Evolutionary conservation across 2,113 vertebrate genomes (phyloP), one percentile per base, ranked within the genome.

Genomic region (Ictalurus furcatus): DNA sequence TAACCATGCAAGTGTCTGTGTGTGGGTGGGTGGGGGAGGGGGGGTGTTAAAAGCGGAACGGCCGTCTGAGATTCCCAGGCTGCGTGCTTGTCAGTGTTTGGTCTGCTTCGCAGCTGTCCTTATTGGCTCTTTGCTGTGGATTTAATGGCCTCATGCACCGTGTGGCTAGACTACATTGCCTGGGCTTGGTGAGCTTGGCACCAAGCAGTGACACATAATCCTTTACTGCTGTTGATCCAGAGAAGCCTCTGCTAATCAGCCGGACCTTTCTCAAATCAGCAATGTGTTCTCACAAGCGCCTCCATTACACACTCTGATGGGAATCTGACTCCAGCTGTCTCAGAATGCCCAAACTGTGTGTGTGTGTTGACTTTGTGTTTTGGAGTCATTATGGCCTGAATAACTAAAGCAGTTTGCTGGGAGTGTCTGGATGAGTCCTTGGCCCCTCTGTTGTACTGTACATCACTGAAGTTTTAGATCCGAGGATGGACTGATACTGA

Each of bases 21-120:
- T 25, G 71, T 84, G 48, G 52, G 58, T 83, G 78, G 71, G 52
- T 87, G 58, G 52, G 37, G 12, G 30, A 6, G 63, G 56, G 34
- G 61, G 86, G 85, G 76, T 23, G 76, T 84, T 63, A 67, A 91
- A 89, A 80, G 85, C 40, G 30, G 23, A 80, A 63, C 37, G 34
- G 71, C 85, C 71, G 52, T 0, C 85, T 56, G 82, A 83, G 82
- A 37, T 89, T 89, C 78, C 59, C 85, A 84, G 81, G 40, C 85
- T 87, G 85, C 79, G 25, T 85, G 80, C 82, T 87, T 63, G 79
- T 91, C 67, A 44, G 76, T n/a, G 78, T 84, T 85, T 85, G 78
- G 76, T 88, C 76, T 89, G 88, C 65, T 84, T 61, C 48, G 67
- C 90, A 91, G 88, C 88, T 91, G 86, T 88, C 74, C 28, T 78